A percentile compares a stretch with the other conserved stretches of the same genome.
Conservation (phyloP, 2,113 vertebrate genomes). For the Amblyopsis rosae region DNA sequence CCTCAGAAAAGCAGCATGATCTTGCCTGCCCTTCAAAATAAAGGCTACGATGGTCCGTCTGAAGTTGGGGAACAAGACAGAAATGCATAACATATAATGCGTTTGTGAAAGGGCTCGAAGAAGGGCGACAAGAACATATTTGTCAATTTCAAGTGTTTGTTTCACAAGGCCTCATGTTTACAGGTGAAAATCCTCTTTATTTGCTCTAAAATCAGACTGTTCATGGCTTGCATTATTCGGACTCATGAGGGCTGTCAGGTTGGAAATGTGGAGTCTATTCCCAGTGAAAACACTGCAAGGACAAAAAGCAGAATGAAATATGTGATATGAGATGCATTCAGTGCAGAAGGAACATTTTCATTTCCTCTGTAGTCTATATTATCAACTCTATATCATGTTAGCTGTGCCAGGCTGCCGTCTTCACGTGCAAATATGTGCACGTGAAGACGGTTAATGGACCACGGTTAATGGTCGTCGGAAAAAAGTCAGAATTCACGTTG, state of each 20-base stretch:
- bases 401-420: too few species aligned
- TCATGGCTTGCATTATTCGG: conserved; percentile 12
- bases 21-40: neutral
- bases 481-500: too few species aligned
- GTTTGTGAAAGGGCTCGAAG: neutral
- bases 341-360: neutral
- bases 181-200: conserved; percentile 16
- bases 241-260: conserved; percentile 2
- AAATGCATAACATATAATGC: neutral
- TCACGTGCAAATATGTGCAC: too few species aligned
- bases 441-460: too few species aligned
- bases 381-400: neutral
- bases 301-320: conserved; percentile 5
- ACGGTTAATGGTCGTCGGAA: too few species aligned
- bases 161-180: neutral
- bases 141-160: neutral
- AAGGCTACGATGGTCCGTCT: neutral
- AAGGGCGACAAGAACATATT: neutral
- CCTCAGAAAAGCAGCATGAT: neutral
- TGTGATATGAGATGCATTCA: neutral
- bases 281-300: conserved; percentile 16
- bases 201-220: neutral
- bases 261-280: conserved; percentile 20
- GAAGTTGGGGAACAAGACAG: neutral
- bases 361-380: neutral